Conservation (phyloP, 2,888 invertebrate genomes). For the Drosophila rubida region DNA sequence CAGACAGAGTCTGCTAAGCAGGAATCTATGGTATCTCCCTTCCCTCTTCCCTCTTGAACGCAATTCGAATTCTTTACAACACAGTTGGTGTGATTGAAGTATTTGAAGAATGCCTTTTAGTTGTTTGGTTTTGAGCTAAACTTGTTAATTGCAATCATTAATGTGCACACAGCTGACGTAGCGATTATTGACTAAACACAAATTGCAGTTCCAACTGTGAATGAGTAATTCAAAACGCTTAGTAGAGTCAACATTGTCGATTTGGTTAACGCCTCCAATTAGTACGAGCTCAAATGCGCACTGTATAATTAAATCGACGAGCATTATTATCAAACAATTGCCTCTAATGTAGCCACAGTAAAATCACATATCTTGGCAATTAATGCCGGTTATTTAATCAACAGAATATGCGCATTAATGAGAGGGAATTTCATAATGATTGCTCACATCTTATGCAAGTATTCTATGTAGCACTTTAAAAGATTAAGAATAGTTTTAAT, state of each 20-base stretch:
- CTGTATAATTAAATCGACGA: neutral
- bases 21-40: no score
- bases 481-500: neutral
- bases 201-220: neutral
- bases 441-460: neutral
- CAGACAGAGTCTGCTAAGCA: neutral
- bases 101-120: neutral
- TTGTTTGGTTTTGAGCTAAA: neutral
- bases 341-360: neutral
- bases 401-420: slow-evolving; percentile 2
- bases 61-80: no score
- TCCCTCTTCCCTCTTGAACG: no score
- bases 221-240: slow-evolving; percentile 6
- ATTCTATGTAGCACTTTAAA: neutral
- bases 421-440: neutral
- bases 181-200: slow-evolving; percentile 3
- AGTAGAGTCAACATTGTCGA: neutral
- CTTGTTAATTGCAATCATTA: neutral
- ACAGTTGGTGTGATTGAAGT: neutral
- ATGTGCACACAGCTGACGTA: neutral
- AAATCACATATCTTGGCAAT: neutral
- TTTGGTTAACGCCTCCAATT: slow-evolving; percentile 16
- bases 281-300: neutral
- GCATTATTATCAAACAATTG: neutral
- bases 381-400: neutral